Percentiles rank a stretch among this genome's conserved stretches.
Evolutionary conservation across 1,140 invertebrate genomes (phyloP).

Genomic region (Eueides isabella): DNA sequence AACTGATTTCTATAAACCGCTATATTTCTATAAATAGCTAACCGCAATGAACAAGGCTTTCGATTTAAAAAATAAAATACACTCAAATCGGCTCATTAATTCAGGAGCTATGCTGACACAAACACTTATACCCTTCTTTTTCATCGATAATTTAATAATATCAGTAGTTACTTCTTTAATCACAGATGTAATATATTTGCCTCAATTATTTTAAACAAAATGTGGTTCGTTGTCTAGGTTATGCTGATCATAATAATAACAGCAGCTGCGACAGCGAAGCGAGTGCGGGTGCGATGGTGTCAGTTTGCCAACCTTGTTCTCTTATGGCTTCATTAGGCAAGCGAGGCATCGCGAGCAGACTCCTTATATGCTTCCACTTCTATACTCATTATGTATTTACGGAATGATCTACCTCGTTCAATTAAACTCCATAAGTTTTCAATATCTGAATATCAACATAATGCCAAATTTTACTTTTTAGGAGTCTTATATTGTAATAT

Average conservation of each 20-base stretch:
- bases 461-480: not conserved
- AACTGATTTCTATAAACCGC: too few species aligned
- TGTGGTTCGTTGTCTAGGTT: slow-evolving; percentile 37
- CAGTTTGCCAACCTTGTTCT: slow-evolving; percentile 65
- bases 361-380: slow-evolving; percentile 45
- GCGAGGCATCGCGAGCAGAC: slow-evolving; percentile 41
- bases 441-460: slow-evolving; percentile 13
- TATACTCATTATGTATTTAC: slow-evolving; percentile 30
- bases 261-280: slow-evolving; percentile 52
- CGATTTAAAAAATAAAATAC: too few species aligned
- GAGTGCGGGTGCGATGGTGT: slow-evolving; percentile 53
- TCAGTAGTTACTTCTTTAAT: too few species aligned
- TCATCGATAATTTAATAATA: too few species aligned
- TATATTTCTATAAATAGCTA: too few species aligned
- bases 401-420: slow-evolving; percentile 25
- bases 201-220: slow-evolving; percentile 40
- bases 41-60: too few species aligned
- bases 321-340: slow-evolving; percentile 73
- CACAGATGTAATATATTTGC: not conserved
- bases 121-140: too few species aligned
- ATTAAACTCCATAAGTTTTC: slow-evolving; percentile 24
- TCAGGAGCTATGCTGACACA: too few species aligned
- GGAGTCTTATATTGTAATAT: not conserved
- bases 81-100: too few species aligned
- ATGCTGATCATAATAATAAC: slow-evolving; percentile 61